Evolutionary conservation across 2,888 invertebrate genomes (phyloP).

Genomic region (Parthenolecanium corni): DNA sequence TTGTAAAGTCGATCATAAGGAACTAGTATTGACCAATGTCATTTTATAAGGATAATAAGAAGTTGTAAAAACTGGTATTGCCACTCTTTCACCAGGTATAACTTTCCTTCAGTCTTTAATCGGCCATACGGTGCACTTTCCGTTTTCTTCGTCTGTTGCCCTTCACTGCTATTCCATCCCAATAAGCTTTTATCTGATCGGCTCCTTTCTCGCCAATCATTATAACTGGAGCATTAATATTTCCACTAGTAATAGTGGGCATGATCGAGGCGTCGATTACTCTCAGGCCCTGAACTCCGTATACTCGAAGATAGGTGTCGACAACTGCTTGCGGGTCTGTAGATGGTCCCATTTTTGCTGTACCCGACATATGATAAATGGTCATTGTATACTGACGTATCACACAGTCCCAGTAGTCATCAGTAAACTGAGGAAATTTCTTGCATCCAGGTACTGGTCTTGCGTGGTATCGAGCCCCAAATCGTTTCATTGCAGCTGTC

Average conservation of each 20-base stretch:
- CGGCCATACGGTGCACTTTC: constrained; percentile 23
- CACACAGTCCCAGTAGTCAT: constrained; percentile 77
- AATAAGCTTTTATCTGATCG: constrained; percentile 63
- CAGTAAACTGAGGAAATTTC: constrained; percentile 61
- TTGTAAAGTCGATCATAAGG: too few species aligned
- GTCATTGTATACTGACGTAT: constrained; percentile 77
- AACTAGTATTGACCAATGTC: too few species aligned
- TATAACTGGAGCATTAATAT: constrained; percentile 74
- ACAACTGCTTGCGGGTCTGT: constrained; percentile 69
- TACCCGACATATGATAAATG: constrained; percentile 71
- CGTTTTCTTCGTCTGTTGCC: constrained; percentile 32
- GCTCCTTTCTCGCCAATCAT: constrained; percentile 82
- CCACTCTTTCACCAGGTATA: too few species aligned
- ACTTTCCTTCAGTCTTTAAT: too few species aligned
- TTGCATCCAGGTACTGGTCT: constrained; percentile 71
- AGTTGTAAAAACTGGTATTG: too few species aligned
- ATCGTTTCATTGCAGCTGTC: constrained; percentile 44
- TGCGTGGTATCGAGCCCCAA: constrained; percentile 64
- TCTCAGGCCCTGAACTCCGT: constrained; percentile 63
- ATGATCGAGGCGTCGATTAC: constrained; percentile 81
- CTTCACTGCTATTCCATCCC: constrained; percentile 40
- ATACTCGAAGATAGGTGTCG: constrained; percentile 61
- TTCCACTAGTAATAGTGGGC: constrained; percentile 76
- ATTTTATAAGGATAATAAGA: too few species aligned
- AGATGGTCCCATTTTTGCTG: constrained; percentile 71